Conservation (phyloP, 2,888 invertebrate species). For the Corythucha ciliata region DNA sequence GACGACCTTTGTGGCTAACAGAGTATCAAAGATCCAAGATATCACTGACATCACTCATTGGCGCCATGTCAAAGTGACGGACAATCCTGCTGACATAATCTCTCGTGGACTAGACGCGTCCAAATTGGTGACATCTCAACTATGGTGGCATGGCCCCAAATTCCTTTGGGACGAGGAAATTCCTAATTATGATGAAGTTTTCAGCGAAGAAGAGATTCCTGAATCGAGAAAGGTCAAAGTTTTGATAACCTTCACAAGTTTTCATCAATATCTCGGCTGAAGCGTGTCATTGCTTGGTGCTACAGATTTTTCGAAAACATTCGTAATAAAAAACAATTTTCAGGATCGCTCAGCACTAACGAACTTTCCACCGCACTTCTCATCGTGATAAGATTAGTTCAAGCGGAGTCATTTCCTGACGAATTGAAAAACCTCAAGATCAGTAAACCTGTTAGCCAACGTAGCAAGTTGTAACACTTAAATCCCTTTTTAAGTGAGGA, state of each 20-base stretch:
- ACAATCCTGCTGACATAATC: slow-evolving; percentile 6
- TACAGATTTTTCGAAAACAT: no score
- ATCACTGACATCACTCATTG: not conserved
- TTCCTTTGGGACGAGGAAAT: not conserved
- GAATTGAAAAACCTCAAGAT: not conserved
- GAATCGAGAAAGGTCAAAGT: no score
- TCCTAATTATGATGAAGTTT: not conserved
- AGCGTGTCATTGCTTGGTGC: no score
- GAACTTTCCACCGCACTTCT: no score
- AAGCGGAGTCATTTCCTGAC: not conserved
- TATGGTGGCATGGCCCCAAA: slow-evolving; percentile 1
- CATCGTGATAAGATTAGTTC: not conserved
- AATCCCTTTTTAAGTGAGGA: not conserved
- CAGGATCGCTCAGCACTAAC: no score
- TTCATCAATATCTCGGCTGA: no score
- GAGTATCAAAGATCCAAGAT: slow-evolving; percentile 9
- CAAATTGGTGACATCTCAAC: not conserved
- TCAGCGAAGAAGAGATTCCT: not conserved
- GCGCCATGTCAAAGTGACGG: not conserved
- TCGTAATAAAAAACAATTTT: no score
- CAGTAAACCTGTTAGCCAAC: not conserved
- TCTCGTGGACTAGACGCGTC: slow-evolving; percentile 3
- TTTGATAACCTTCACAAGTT: no score
- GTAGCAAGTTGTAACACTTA: not conserved
- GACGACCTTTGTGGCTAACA: not conserved